phyloP scores from a whole-genome alignment of 2,113 vertebrate genomes.

The Chrysemys picta region DNA sequence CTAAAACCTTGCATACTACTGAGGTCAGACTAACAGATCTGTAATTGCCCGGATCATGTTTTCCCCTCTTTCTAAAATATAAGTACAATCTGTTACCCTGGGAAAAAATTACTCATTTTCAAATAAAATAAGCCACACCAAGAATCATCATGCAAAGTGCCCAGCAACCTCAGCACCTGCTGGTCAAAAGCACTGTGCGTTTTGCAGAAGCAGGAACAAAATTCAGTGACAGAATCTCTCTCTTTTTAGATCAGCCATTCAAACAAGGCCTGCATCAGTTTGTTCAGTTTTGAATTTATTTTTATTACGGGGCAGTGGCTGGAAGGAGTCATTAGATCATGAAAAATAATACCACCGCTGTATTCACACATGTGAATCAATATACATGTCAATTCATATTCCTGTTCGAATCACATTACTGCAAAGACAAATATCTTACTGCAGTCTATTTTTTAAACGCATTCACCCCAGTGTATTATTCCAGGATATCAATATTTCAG shows the following conservation, averaged over 20 bases:
- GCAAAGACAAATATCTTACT: neutral
- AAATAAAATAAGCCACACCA: neutral
- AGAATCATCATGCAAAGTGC: neutral
- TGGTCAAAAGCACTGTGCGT: neutral
- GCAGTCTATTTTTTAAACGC: fast-evolving
- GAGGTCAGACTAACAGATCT: neutral
- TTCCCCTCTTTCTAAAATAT: neutral
- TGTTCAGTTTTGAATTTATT: constrained; percentile 9
- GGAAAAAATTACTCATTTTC: neutral
- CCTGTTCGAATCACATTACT: neutral
- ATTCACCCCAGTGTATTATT: neutral
- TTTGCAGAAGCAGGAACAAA: neutral
- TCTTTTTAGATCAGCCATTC: neutral
- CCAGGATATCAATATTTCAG: neutral
- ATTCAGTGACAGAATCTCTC: neutral
- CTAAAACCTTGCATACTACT: neutral
- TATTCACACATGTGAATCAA: neutral
- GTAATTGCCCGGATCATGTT: neutral
- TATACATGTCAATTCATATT: neutral
- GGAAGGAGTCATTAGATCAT: neutral
- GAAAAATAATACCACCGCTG: neutral
- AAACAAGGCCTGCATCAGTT: neutral
- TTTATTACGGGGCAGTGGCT: neutral
- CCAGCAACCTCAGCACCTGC: neutral
- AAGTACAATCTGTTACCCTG: neutral